Evolutionary conservation across 1,140 invertebrate species (phyloP).

Genomic region (Listronotus bonariensis): DNA sequence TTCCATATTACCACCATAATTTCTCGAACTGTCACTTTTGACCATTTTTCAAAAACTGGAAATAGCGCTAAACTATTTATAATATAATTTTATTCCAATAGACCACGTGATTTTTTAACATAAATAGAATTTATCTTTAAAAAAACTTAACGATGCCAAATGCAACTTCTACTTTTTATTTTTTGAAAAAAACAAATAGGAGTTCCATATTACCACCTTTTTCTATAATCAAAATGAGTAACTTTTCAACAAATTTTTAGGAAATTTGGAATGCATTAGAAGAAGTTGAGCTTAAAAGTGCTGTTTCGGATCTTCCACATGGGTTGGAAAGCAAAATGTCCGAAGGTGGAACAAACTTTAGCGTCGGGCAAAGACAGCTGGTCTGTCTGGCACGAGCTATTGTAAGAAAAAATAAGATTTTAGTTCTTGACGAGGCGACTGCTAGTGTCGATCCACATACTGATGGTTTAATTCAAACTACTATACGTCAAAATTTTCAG

Average conservation of each 20-base stretch:
- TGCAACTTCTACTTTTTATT: too few species aligned
- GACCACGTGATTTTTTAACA: too few species aligned
- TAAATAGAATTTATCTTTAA: neutral
- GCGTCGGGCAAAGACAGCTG: conserved; percentile 62
- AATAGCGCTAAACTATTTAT: too few species aligned
- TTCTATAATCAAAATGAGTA: neutral
- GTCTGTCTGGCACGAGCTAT: conserved; percentile 66
- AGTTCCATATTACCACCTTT: neutral
- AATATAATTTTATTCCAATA: too few species aligned
- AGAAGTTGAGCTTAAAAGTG: conserved; percentile 72
- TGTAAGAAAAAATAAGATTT: conserved; percentile 63
- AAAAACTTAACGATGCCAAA: neutral
- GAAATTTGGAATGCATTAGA: conserved; percentile 81
- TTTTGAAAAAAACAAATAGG: neutral
- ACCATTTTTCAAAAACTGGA: too few species aligned
- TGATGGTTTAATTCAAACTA: conserved; percentile 64
- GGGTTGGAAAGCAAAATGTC: conserved; percentile 60
- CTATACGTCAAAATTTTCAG: conserved; percentile 63
- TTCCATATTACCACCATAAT: too few species aligned
- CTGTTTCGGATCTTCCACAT: conserved; percentile 51
- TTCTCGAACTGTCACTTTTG: too few species aligned
- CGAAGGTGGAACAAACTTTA: conserved; percentile 64
- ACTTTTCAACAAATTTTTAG: conserved; percentile 5
- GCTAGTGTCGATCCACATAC: conserved; percentile 66
- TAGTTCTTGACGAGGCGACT: conserved; percentile 73